Evolutionary conservation across 2,888 invertebrate genomes (phyloP).

Genomic region (Trachelus iudaicus): DNA sequence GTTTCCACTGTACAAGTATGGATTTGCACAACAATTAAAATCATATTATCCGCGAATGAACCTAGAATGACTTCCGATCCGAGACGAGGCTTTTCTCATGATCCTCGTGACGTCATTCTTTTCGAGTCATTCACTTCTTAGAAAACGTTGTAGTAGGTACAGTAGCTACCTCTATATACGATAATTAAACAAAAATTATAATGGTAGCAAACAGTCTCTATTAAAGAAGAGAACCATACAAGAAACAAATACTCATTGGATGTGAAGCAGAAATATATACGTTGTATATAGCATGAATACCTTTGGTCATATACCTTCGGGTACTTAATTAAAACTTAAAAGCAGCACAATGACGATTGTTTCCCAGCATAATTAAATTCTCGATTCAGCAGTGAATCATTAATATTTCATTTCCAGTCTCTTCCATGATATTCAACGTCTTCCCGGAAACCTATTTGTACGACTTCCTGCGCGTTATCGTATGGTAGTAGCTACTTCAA

Average conservation of each 20-base stretch:
- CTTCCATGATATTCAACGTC: slow-evolving; percentile 13
- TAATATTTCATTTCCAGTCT: slow-evolving; percentile 22
- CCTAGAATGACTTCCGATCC: background rate
- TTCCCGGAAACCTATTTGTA: slow-evolving; percentile 9
- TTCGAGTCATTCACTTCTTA: background rate
- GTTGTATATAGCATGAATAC: background rate
- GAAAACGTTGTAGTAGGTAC: background rate
- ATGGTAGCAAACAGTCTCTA: background rate
- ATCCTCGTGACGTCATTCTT: background rate
- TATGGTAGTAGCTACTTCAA: background rate
- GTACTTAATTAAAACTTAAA: slow-evolving; percentile 1
- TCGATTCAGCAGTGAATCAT: slow-evolving; percentile 27
- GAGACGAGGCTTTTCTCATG: background rate
- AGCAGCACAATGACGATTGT: slow-evolving; percentile 1
- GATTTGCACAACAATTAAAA: background rate
- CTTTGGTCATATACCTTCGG: background rate
- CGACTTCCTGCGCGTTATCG: slow-evolving; percentile 1
- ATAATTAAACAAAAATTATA: background rate
- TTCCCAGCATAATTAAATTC: slow-evolving; percentile 24
- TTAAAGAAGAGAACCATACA: background rate
- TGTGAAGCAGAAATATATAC: background rate
- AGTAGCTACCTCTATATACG: background rate
- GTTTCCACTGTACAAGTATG: background rate
- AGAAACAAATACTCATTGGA: background rate
- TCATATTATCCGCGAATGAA: background rate